Evolutionary conservation across 2,888 invertebrate species (phyloP).

Genomic region (Cephus rjabovi): DNA sequence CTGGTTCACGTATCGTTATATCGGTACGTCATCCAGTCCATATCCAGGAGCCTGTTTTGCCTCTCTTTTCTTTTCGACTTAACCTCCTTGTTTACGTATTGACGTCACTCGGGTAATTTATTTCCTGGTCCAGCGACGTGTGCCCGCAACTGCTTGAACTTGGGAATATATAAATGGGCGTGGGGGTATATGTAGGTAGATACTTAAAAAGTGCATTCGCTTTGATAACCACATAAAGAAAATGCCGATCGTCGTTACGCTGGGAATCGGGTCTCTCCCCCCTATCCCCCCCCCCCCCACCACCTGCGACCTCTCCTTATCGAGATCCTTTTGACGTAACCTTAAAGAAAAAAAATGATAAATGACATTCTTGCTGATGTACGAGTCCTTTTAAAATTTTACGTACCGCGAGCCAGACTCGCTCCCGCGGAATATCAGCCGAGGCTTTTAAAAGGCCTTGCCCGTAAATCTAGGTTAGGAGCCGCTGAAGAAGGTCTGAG

Average conservation of each 20-base stretch:
- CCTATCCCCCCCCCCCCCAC: no score
- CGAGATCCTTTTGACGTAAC: background rate
- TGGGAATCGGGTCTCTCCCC: background rate
- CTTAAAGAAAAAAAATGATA: background rate
- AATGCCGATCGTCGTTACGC: background rate
- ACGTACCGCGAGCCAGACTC: background rate
- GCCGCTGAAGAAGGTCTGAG: background rate
- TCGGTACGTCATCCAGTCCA: background rate
- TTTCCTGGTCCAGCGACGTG: background rate
- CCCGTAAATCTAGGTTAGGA: background rate
- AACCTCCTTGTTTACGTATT: background rate
- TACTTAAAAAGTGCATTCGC: background rate
- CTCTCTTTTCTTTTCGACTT: background rate
- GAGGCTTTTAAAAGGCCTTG: background rate
- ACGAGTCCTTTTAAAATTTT: background rate
- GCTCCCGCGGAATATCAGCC: background rate
- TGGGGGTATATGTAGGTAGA: no score
- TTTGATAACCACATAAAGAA: background rate
- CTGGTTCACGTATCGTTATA: background rate
- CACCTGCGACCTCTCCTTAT: background rate
- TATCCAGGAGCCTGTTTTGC: background rate
- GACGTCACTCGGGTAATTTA: background rate
- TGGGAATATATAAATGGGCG: background rate
- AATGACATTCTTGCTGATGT: background rate
- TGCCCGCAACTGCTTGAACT: background rate